Evolutionary conservation across 2,797 vertebrate species (phyloP).

Genomic region (Notamacropus eugenii): DNA sequence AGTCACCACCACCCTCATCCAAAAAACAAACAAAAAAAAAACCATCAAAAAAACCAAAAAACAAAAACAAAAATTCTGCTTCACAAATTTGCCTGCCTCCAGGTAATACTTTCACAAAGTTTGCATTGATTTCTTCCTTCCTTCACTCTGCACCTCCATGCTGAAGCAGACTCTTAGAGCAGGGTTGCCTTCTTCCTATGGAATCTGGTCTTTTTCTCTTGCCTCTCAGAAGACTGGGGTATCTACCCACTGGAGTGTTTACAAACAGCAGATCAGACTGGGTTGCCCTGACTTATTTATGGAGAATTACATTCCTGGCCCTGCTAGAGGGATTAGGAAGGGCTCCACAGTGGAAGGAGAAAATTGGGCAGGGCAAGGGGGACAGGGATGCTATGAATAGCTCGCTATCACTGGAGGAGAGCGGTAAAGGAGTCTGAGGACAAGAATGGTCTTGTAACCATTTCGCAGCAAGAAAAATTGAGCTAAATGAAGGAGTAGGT

Average conservation of each 20-base stretch:
- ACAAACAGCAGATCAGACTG: background rate
- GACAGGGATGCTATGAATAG: background rate
- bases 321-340: background rate
- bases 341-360: background rate
- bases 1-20: background rate
- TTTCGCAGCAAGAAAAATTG: background rate
- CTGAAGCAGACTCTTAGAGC: background rate
- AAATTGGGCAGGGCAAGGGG: background rate
- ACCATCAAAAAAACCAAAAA: background rate
- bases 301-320: slow-evolving; percentile 12
- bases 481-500: slow-evolving; percentile 8
- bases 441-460: background rate
- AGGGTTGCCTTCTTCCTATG: background rate
- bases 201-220: background rate
- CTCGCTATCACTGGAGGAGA: slow-evolving; percentile 12
- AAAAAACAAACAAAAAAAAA: background rate
- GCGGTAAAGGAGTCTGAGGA: slow-evolving; percentile 42
- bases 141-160: background rate
- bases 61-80: background rate
- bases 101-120: background rate
- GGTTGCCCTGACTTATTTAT: background rate
- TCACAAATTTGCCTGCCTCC: background rate
- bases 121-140: background rate
- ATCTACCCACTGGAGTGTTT: background rate
- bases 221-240: background rate